A percentile compares a stretch with the other conserved stretches of the same genome.
Conservation (phyloP, 2,888 invertebrate genomes). For the Gortyna flavago region DNA sequence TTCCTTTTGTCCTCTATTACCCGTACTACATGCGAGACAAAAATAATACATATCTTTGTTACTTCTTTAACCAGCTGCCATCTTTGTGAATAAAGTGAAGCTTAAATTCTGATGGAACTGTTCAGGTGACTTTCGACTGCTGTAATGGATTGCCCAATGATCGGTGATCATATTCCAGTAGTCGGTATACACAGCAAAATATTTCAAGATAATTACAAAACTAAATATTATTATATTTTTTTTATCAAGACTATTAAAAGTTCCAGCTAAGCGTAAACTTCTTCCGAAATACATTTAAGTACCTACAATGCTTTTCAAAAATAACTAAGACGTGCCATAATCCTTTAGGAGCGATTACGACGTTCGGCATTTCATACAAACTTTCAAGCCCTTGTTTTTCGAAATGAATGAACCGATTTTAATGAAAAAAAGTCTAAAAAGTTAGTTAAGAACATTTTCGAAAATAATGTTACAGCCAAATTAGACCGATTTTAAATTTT, state of each 20-base stretch:
- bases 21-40: constrained; percentile 1
- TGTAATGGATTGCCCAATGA: neutral
- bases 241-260: neutral
- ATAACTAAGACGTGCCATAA: neutral
- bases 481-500: too few species aligned
- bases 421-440: too few species aligned
- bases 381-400: too few species aligned
- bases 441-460: too few species aligned
- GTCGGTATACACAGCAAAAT: neutral
- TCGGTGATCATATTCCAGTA: neutral
- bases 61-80: neutral
- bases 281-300: too few species aligned
- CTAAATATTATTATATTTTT: too few species aligned
- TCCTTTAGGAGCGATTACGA: too few species aligned
- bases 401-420: too few species aligned
- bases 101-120: neutral
- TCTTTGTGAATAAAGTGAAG: neutral
- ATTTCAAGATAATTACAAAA: neutral
- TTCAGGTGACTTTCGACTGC: neutral
- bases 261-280: neutral
- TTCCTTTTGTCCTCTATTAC: neutral
- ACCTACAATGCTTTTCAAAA: neutral
- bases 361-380: too few species aligned
- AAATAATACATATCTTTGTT: constrained; percentile 26
- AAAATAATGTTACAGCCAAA: too few species aligned